Conservation (phyloP, 2,797 vertebrate genomes). For the Synaphobranchus kaupii region DNA sequence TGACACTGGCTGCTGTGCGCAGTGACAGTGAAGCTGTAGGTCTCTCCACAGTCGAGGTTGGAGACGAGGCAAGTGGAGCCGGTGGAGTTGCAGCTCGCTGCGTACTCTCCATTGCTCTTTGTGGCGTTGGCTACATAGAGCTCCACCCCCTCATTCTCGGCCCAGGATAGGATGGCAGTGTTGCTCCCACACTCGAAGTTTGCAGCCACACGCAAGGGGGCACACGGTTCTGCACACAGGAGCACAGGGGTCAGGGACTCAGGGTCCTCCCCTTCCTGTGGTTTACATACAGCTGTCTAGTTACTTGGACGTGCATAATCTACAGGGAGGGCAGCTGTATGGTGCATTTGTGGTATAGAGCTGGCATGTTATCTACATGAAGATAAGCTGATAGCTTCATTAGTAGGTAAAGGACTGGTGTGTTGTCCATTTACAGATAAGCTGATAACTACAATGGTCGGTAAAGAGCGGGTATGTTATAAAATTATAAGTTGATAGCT, state of each 20-base stretch:
- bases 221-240: constrained; percentile 68
- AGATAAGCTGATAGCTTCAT: no score
- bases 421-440: not conserved
- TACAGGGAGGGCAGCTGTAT: no score
- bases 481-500: not conserved
- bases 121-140: constrained; percentile 62
- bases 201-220: constrained; percentile 58
- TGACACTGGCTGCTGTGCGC: constrained; percentile 57
- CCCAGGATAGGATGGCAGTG: constrained; percentile 66
- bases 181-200: constrained; percentile 62
- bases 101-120: constrained; percentile 33
- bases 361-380: not conserved
- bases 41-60: constrained; percentile 63
- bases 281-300: not conserved
- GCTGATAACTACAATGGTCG: no score
- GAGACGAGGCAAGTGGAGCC: constrained; percentile 61
- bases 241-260: not conserved
- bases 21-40: constrained; percentile 63
- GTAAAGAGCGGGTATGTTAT: no score
- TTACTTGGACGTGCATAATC: no score
- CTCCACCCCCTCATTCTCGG: constrained; percentile 49
- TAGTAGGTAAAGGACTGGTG: no score
- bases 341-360: no score
- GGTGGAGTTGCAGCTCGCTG: constrained; percentile 63
- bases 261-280: not conserved